These are phyloP conservation scores for Gnathonemus echidnorhynchus DNA, from an alignment of 2,113 vertebrate species.

Conservation along the genomic window DNA sequence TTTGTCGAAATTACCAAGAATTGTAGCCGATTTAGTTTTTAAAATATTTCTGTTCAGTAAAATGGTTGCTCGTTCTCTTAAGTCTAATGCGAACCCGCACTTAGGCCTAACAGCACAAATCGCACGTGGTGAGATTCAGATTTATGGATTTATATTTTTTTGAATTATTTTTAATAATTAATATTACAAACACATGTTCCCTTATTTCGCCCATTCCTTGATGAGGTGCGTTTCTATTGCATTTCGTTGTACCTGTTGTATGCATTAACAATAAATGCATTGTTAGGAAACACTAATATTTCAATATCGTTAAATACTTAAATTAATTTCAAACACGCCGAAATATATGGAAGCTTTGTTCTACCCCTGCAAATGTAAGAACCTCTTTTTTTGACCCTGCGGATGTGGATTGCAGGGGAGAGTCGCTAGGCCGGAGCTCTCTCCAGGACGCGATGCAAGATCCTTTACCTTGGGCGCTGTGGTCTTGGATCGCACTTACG, in stretches of 20 bases:
- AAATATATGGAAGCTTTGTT: neutral
- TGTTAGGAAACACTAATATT: neutral
- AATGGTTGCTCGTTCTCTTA: neutral
- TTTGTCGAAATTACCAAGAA: neutral
- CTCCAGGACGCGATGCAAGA: neutral
- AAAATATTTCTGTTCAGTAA: neutral
- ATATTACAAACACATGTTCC: neutral
- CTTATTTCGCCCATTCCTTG: neutral
- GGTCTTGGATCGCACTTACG: neutral
- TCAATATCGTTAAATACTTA: neutral
- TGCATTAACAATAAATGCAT: neutral
- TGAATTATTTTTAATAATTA: slow-evolving; percentile 11
- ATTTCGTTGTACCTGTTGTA: neutral
- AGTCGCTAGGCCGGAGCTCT: neutral
- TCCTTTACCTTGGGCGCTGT: neutral
- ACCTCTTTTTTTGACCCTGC: neutral
- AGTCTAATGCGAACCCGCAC: neutral
- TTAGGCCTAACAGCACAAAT: neutral
- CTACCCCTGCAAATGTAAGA: neutral
- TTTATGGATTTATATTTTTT: slow-evolving; percentile 34
- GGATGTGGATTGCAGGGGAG: neutral
- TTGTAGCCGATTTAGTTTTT: neutral
- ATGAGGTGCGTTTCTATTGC: neutral
- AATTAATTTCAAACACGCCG: neutral
- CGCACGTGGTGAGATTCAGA: slow-evolving; percentile 10